Conservation (phyloP, 2,113 vertebrate genomes). For the Ptilonorhynchus violaceus region DNA sequence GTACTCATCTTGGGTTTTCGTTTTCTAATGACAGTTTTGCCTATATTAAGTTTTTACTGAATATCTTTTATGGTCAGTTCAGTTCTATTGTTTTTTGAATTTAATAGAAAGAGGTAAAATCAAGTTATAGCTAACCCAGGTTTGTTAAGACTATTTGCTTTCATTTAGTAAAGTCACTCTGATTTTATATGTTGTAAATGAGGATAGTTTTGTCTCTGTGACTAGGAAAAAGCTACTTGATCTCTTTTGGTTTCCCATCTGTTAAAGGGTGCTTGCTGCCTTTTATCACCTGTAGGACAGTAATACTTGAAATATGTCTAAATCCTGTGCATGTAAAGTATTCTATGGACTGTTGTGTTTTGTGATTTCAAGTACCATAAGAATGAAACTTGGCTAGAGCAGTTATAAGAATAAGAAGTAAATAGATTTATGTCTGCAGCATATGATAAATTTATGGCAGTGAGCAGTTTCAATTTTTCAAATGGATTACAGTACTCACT, state of each 20-base stretch:
- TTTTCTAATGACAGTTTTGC: not conserved
- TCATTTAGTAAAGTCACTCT: not conserved
- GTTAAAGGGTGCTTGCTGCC: not conserved
- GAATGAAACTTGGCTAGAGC: not conserved
- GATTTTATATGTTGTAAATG: not conserved
- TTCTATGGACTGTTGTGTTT: not conserved
- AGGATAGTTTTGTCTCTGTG: not conserved
- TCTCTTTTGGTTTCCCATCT: not conserved
- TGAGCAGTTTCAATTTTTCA: not conserved
- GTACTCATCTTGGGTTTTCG: not conserved
- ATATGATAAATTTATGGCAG: not conserved
- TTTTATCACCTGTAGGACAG: not conserved
- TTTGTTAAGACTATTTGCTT: not conserved
- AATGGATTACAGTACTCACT: not conserved
- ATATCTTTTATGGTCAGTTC: not conserved
- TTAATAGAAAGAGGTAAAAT: not conserved
- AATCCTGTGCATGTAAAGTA: fast-evolving
- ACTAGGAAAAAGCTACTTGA: not conserved
- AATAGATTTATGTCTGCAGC: not conserved
- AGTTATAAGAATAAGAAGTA: not conserved
- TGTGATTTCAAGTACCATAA: not conserved
- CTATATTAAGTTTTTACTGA: not conserved
- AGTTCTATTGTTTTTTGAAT: not conserved
- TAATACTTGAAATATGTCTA: not conserved
- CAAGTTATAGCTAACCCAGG: not conserved